A percentile compares a stretch with the other conserved stretches of the same genome.
These are phyloP conservation scores for Chaetura pelagica DNA, from an alignment of 2,113 vertebrate species.

Conservation along the genomic window DNA sequence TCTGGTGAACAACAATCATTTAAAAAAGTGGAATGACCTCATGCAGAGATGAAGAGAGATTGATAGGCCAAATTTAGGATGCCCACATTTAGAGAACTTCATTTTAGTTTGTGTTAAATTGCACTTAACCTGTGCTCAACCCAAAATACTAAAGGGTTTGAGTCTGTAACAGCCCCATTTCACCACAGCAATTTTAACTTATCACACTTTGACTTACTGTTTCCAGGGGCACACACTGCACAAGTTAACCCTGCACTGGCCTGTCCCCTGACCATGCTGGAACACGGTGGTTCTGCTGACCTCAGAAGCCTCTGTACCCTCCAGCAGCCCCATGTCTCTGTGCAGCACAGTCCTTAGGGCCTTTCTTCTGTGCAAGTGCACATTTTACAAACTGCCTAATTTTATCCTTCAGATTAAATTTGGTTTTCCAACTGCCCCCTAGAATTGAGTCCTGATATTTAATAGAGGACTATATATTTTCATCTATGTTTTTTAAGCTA, in stretches of 20 bases:
- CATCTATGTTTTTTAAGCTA: neutral
- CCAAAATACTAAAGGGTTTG: neutral
- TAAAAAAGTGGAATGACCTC: neutral
- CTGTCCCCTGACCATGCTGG: fast-evolving
- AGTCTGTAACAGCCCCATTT: neutral
- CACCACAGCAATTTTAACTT: neutral
- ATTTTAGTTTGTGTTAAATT: neutral
- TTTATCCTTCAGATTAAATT: neutral
- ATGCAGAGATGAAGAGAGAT: neutral
- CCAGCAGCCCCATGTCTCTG: neutral
- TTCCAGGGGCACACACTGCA: neutral
- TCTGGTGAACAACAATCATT: neutral
- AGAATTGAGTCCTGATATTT: neutral
- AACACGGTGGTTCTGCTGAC: fast-evolving
- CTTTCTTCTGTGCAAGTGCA: neutral
- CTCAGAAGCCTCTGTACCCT: fast-evolving
- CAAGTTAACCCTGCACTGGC: neutral
- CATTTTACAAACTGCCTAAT: neutral
- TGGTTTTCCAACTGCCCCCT: neutral
- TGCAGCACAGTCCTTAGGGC: fast-evolving
- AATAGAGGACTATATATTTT: neutral
- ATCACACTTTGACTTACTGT: neutral
- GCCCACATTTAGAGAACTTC: neutral
- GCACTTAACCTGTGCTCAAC: neutral
- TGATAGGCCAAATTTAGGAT: neutral